These are phyloP conservation scores for Hippocampus zosterae DNA, from an alignment of 2,113 vertebrate species.

Conservation along the genomic window DNA sequence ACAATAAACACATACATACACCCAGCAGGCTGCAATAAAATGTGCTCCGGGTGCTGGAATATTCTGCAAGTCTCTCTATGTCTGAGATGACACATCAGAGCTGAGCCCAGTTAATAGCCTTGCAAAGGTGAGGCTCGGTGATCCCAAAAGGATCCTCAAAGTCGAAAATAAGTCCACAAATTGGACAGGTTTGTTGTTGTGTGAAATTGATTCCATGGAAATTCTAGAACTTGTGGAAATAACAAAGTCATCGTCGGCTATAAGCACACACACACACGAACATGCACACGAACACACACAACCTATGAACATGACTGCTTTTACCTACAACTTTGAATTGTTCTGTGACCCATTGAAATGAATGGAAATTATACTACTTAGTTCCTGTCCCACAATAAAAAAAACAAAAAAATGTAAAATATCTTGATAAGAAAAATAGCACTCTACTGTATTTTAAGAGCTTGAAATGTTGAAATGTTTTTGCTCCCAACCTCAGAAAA, in stretches of 20 bases:
- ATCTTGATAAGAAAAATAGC: no score
- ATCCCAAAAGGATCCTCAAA: constrained; percentile 20
- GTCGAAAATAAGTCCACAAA: constrained; percentile 45
- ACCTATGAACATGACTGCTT: constrained; percentile 3
- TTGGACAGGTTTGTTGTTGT: constrained; percentile 25
- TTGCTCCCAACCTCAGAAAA: no score
- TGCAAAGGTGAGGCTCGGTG: constrained; percentile 1
- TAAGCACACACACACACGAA: neutral
- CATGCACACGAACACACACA: no score
- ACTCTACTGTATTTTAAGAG: no score
- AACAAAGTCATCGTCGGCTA: constrained; percentile 6
- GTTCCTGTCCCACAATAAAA: no score
- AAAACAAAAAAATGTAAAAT: no score
- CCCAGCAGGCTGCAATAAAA: constrained; percentile 13
- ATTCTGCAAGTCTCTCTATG: constrained; percentile 25
- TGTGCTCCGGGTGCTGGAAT: constrained; percentile 7
- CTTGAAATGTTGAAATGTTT: no score
- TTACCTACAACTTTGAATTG: neutral
- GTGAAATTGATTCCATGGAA: constrained; percentile 25
- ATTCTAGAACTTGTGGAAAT: constrained; percentile 2
- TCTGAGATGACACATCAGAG: constrained; percentile 28
- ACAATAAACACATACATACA: neutral
- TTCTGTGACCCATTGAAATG: no score
- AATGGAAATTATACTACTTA: no score
- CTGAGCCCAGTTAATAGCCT: constrained; percentile 30